Conservation (phyloP, 2,888 invertebrate species). For the Eilema caniola region DNA sequence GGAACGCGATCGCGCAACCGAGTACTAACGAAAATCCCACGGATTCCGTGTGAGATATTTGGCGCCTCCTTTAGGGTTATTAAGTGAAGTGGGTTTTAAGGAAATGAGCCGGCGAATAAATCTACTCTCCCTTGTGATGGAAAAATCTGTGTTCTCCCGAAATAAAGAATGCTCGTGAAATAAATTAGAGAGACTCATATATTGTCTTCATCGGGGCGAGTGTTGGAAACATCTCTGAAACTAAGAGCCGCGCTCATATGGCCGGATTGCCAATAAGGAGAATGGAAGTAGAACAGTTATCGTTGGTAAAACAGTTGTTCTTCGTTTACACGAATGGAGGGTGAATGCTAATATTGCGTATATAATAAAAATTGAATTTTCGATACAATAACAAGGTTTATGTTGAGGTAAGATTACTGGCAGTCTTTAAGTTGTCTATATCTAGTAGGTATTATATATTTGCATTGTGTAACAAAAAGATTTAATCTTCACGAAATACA, state of each 20-base stretch:
- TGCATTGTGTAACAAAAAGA: too few species aligned
- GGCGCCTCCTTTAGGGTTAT: conserved; percentile 82
- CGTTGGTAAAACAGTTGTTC: conserved; percentile 64
- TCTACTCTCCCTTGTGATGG: conserved; percentile 69
- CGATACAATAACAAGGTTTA: conserved; percentile 30
- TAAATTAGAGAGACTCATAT: conserved; percentile 76
- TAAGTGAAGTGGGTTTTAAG: conserved; percentile 84
- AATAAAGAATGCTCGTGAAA: conserved; percentile 75
- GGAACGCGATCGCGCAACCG: conserved; percentile 68
- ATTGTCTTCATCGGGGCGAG: conserved; percentile 74
- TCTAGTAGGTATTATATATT: too few species aligned
- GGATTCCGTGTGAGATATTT: conserved; percentile 83
- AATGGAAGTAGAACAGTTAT: conserved; percentile 72
- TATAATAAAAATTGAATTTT: conserved; percentile 49
- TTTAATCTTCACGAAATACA: too few species aligned
- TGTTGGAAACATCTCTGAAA: conserved; percentile 53
- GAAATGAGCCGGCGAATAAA: conserved; percentile 81
- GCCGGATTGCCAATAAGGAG: conserved; percentile 76
- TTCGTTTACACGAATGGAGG: conserved; percentile 56
- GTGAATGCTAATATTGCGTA: conserved; percentile 45
- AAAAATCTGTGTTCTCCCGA: conserved; percentile 74
- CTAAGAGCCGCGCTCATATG: conserved; percentile 70
- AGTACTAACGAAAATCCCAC: conserved; percentile 76
- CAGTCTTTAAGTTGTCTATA: too few species aligned
- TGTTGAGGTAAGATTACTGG: background rate